Conservation (phyloP, 2,888 invertebrate genomes). For the Drosophila monieri region DNA sequence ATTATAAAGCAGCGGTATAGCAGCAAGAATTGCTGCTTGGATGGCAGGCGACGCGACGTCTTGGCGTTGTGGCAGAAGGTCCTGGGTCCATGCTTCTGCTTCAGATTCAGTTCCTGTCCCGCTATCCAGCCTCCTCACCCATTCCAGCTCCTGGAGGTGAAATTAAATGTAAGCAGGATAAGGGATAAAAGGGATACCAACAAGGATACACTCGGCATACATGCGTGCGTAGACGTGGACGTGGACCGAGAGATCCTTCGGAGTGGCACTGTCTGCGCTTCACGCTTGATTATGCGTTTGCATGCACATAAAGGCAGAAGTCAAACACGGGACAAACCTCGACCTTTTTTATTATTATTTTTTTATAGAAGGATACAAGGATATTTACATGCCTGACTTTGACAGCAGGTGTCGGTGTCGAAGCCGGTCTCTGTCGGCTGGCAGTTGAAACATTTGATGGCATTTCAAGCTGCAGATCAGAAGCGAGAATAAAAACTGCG, state of each 20-base stretch:
- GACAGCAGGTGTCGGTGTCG: conserved; percentile 63
- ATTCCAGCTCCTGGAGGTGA: conserved; percentile 58
- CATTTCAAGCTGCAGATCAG: conserved; percentile 71
- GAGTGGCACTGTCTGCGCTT: conserved; percentile 51
- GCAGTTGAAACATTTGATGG: conserved; percentile 70
- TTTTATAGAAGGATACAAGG: conserved; percentile 59
- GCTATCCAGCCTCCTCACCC: not conserved
- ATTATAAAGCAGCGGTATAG: conserved; percentile 29
- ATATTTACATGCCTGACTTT: conserved; percentile 70
- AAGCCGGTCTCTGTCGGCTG: conserved; percentile 29
- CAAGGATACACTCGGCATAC: conserved; percentile 17
- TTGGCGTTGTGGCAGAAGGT: conserved; percentile 32
- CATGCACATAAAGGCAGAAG: conserved; percentile 77
- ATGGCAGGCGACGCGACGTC: conserved; percentile 43
- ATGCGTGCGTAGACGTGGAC: conserved; percentile 47
- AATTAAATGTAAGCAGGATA: conserved; percentile 75
- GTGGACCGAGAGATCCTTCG: conserved; percentile 12
- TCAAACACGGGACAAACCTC: conserved; percentile 75
- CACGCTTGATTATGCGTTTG: conserved; percentile 77
- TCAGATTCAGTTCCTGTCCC: conserved; percentile 14
- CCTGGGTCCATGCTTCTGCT: conserved; percentile 1
- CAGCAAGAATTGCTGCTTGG: conserved; percentile 18
- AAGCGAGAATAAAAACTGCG: conserved; percentile 57
- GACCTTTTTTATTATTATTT: conserved; percentile 54
- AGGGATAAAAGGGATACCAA: conserved; percentile 45